Base-by-base conservation (phyloP, 1,140 invertebrate species). In the Apis laboriosa region DNA sequence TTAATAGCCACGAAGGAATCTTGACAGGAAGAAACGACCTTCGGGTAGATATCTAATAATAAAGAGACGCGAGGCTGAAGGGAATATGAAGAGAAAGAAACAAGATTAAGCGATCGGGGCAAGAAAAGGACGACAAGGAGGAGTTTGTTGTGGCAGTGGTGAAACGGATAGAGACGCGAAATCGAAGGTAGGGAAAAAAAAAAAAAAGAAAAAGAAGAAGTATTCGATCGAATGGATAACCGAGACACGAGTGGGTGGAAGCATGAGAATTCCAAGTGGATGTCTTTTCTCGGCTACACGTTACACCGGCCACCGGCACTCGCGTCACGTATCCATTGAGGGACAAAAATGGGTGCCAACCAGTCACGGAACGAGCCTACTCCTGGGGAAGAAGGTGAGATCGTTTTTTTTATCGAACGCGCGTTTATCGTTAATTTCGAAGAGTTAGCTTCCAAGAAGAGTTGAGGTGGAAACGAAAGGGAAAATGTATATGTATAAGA, bases 371-470 rank as follows among this genome's bases (percentile, higher is more conserved):
- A 88, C 78, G 76, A 91, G 66, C 92, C 93, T 66, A 91, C 84
- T 56, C 91, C 91, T 19, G 93, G 93, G 19, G 93, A 93, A 72
- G 93, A 94, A 91, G 93, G 93, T 94, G 78, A 93, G 86, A 78
- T 9, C 24, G 4, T 24, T 1, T 53, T 55, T 71, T 56, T 51
- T 51, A n/a, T 49, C 8, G 19, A 78, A 8, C n/a, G 7, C 12
- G 55, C 60, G 12, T 75, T 13, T 53, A 56, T n/a, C 28, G 5
- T 82, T 72, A 43, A 28, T 12, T 15, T n/a, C 21, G 49, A 2
- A 24, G 55, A 43, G 5, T 43, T 43, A 43, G 5, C 5, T 43
- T 43, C 34, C 34, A 43, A 43, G 34, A 43, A 43, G 34, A 43
- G 34, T 43, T 7, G 5, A 43, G 34, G 5, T 43, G 34, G 34